These are phyloP conservation scores for Sebastiscus tertius DNA, from an alignment of 2,797 vertebrate genomes.

Conservation along the genomic window DNA sequence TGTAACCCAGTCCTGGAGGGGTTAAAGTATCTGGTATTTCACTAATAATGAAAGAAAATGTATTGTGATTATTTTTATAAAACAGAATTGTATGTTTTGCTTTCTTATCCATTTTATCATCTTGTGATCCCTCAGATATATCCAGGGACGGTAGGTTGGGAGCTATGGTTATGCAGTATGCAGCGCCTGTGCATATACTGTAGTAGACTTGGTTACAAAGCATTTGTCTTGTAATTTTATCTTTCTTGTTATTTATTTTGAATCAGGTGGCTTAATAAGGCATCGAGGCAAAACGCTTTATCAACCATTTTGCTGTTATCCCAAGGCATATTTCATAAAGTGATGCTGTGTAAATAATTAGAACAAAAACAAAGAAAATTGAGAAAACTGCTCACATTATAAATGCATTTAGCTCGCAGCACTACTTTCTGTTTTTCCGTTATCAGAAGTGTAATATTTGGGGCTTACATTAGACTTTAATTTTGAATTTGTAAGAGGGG, in stretches of 20 bases:
- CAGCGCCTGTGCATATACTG: not conserved
- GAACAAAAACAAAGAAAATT: not conserved
- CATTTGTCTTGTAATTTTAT: not conserved
- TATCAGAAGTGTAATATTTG: not conserved
- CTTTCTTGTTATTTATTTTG: not conserved
- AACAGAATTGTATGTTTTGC: not conserved
- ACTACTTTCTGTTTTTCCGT: not conserved
- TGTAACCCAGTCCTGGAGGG: not conserved
- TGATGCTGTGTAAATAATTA: constrained; percentile 3
- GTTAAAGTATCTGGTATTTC: not conserved
- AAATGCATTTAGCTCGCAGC: not conserved
- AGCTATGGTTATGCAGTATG: not conserved
- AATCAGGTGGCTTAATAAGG: not conserved
- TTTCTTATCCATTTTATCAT: not conserved
- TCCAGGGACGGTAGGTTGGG: accelerated
- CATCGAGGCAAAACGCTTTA: not conserved
- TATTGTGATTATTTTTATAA: not conserved
- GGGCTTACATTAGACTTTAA: constrained; percentile 15
- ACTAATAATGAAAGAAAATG: not conserved
- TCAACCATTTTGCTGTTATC: not conserved
- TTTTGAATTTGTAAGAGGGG: not conserved
- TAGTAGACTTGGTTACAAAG: not conserved
- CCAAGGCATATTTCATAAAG: not conserved
- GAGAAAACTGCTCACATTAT: not conserved
- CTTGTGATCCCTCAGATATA: not conserved